Percentiles rank a stretch among this genome's conserved stretches.
Evolutionary conservation across 2,888 invertebrate genomes (phyloP).

Genomic region (Hololepta plana): DNA sequence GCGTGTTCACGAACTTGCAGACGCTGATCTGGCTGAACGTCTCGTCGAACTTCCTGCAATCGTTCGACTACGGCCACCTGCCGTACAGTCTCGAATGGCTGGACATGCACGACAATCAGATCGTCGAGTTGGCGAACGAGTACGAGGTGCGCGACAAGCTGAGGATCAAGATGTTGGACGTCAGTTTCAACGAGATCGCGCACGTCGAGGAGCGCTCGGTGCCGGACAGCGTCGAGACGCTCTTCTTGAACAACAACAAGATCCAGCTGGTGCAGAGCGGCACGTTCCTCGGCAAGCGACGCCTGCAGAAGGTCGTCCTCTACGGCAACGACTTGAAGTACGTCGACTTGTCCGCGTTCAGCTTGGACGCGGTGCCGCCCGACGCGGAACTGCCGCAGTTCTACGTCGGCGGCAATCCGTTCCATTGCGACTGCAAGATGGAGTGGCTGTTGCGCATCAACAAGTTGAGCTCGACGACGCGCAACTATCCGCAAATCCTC

Average conservation of each 20-base stretch:
- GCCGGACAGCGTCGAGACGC: slow-evolving; percentile 53
- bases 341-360: slow-evolving; percentile 52
- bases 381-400: slow-evolving; percentile 58
- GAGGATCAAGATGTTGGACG: slow-evolving; percentile 59
- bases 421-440: slow-evolving; percentile 73
- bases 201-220: slow-evolving; percentile 49
- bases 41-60: slow-evolving; percentile 56
- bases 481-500: slow-evolving; percentile 61
- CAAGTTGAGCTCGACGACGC: slow-evolving; percentile 49
- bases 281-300: slow-evolving; percentile 50
- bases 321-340: slow-evolving; percentile 56
- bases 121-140: slow-evolving; percentile 55
- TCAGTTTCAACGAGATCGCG: slow-evolving; percentile 51
- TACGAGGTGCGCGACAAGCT: slow-evolving; percentile 45
- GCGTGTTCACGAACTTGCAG: slow-evolving; percentile 54
- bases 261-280: slow-evolving; percentile 51
- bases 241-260: slow-evolving; percentile 56
- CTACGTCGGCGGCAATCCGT: slow-evolving; percentile 66
- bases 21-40: slow-evolving; percentile 66
- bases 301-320: slow-evolving; percentile 57
- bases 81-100: slow-evolving; percentile 61
- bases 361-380: slow-evolving; percentile 43
- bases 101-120: slow-evolving; percentile 65
- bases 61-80: slow-evolving; percentile 67
- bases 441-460: slow-evolving; percentile 71